These are phyloP conservation scores for Vulpes vulpes DNA, from an alignment of 2,113 vertebrate genomes.

Conservation along the genomic window DNA sequence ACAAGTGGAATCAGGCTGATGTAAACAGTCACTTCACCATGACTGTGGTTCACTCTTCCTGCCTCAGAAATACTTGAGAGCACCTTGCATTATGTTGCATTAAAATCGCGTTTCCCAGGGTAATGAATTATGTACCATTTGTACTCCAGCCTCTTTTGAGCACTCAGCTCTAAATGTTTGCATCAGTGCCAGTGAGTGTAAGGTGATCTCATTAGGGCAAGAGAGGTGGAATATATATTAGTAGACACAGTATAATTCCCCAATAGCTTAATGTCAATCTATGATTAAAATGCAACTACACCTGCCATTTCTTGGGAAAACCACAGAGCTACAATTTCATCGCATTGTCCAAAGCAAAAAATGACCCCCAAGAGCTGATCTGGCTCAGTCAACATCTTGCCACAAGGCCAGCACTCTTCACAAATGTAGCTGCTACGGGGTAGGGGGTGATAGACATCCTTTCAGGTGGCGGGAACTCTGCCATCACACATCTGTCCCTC, in stretches of 20 bases:
- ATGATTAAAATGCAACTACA: conserved; percentile 61
- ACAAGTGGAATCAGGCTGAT: conserved; percentile 84
- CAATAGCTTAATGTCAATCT: conserved; percentile 74
- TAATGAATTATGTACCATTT: conserved; percentile 88
- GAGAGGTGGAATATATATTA: conserved; percentile 83
- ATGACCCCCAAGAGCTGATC: not conserved
- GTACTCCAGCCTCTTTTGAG: conserved; percentile 86
- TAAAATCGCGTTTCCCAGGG: conserved; percentile 87
- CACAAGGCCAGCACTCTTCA: not conserved
- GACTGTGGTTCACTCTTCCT: conserved; percentile 82
- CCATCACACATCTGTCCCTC: not conserved
- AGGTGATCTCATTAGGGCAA: conserved; percentile 88
- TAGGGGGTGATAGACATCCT: not conserved
- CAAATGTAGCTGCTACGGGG: not conserved
- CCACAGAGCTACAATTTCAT: conserved; percentile 48
- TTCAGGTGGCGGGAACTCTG: not conserved
- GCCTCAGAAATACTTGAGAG: conserved; percentile 86
- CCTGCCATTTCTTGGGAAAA: conserved; percentile 16
- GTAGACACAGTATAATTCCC: conserved; percentile 81
- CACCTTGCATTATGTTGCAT: conserved; percentile 85
- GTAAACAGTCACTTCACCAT: conserved; percentile 86
- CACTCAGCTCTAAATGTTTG: conserved; percentile 87
- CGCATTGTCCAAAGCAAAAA: conserved; percentile 31
- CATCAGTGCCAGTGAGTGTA: conserved; percentile 83
- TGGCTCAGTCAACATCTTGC: not conserved